These are phyloP conservation scores for Hemiprocne comata DNA, from an alignment of 2,113 vertebrate species.

Conservation along the genomic window DNA sequence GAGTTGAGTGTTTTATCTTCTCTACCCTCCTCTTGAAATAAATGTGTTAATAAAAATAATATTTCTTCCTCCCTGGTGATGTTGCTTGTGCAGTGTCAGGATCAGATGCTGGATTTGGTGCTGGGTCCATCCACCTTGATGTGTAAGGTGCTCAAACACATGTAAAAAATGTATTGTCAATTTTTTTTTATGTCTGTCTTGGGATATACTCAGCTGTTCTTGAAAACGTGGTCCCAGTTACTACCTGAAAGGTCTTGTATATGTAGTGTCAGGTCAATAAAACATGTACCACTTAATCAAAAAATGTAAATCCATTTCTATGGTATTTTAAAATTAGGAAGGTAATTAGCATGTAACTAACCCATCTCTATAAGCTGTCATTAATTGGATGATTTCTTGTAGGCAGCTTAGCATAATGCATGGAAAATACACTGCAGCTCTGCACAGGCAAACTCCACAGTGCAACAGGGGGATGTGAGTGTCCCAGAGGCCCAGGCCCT, in stretches of 20 bases:
- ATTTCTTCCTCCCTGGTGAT: background rate
- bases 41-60: background rate
- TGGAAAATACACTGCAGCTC: conserved; percentile 25
- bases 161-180: background rate
- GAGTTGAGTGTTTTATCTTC: background rate
- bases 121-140: background rate
- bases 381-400: conserved; percentile 59
- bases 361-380: conserved; percentile 21
- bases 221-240: background rate
- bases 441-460: background rate
- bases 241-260: background rate
- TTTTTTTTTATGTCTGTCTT: background rate
- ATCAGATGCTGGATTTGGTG: background rate
- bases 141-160: background rate
- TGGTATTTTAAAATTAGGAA: conserved; percentile 36
- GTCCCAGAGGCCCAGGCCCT: background rate
- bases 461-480: background rate
- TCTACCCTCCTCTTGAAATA: background rate
- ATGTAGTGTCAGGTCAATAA: background rate
- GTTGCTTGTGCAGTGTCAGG: background rate
- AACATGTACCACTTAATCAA: background rate
- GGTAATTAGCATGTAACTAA: conserved; percentile 5
- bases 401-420: conserved; percentile 52
- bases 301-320: conserved; percentile 31
- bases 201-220: background rate